These are phyloP conservation scores for Rhagologus leucostigma DNA, from an alignment of 2,113 vertebrate species.

Conservation along the genomic window DNA sequence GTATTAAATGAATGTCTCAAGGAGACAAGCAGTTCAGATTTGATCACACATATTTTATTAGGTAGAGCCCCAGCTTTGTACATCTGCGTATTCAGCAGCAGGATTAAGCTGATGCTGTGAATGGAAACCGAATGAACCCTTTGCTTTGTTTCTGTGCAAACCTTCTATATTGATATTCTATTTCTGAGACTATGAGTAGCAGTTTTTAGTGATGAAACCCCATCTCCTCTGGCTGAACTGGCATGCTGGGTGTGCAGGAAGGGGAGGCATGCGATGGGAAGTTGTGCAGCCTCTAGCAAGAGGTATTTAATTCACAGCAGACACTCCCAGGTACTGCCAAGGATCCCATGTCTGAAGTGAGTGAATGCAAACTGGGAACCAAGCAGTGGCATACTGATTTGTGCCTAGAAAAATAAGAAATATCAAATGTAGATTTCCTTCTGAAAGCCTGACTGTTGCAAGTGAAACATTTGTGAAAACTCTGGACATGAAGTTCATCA, in stretches of 20 bases:
- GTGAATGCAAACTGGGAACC: neutral
- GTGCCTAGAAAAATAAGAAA: neutral
- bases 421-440: neutral
- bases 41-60: constrained; percentile 26
- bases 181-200: neutral
- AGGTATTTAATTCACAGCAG: neutral
- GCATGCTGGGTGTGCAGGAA: neutral
- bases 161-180: neutral
- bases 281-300: neutral
- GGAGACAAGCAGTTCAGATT: constrained; percentile 38
- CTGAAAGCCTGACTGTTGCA: neutral
- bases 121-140: neutral
- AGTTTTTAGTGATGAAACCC: neutral
- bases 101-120: neutral
- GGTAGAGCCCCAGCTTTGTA: neutral
- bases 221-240: neutral
- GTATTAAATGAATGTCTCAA: constrained; percentile 10
- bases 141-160: neutral
- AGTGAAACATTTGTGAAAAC: neutral
- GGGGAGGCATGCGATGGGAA: neutral
- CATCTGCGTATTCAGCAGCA: neutral
- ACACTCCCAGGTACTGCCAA: neutral
- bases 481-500: neutral
- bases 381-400: neutral
- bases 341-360: neutral